Evolutionary conservation across 2,888 invertebrate genomes (phyloP).

Genomic region (Pandemis cinnamomeana): DNA sequence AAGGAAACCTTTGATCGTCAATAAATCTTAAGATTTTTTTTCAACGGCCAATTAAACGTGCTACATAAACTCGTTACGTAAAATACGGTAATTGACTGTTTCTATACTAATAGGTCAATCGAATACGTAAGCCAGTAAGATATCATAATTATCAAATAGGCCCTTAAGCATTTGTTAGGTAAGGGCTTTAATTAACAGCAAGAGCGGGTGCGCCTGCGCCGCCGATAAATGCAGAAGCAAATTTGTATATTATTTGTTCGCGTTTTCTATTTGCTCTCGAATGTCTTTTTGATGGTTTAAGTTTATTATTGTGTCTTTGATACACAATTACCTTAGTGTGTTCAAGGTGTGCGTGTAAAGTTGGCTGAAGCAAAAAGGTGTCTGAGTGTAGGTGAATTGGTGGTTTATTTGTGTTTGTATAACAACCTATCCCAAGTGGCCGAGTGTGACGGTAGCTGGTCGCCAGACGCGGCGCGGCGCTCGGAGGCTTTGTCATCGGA

Average conservation of each 20-base stretch:
- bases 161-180: slow-evolving; percentile 65
- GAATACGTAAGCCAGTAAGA: slow-evolving; percentile 34
- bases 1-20: slow-evolving; percentile 55
- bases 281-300: too few species aligned
- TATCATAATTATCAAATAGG: slow-evolving; percentile 41
- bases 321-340: not conserved
- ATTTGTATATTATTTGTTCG: not conserved
- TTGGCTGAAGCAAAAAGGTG: slow-evolving; percentile 1
- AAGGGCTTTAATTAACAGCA: slow-evolving; percentile 49
- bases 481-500: slow-evolving; percentile 57
- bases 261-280: not conserved
- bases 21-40: slow-evolving; percentile 50
- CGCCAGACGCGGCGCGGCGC: slow-evolving; percentile 42
- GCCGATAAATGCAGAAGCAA: slow-evolving; percentile 10
- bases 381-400: slow-evolving; percentile 22
- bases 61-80: slow-evolving; percentile 36
- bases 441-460: slow-evolving; percentile 48
- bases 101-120: slow-evolving; percentile 37
- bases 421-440: slow-evolving; percentile 52
- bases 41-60: slow-evolving; percentile 44
- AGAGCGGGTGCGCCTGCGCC: slow-evolving; percentile 9
- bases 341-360: not conserved
- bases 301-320: not conserved
- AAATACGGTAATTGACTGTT: slow-evolving; percentile 38
- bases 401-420: slow-evolving; percentile 34